These are phyloP conservation scores for Xylocampa areola DNA, from an alignment of 2,888 invertebrate species.

Conservation along the genomic window DNA sequence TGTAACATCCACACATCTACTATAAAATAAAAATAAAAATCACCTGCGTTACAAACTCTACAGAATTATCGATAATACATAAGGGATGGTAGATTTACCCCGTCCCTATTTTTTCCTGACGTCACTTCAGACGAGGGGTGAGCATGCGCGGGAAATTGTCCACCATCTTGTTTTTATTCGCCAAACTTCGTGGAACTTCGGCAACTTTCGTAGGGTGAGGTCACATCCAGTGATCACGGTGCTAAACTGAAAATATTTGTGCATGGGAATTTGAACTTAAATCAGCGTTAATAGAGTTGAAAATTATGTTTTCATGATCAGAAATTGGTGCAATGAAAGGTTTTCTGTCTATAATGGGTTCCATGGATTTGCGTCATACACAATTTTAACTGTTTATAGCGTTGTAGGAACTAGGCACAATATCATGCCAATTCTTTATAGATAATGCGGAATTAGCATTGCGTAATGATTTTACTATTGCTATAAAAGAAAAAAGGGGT, in stretches of 20 bases:
- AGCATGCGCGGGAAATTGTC: slow-evolving; percentile 80
- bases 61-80: slow-evolving; percentile 58
- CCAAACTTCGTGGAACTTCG: slow-evolving; percentile 62
- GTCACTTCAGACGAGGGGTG: slow-evolving; percentile 72
- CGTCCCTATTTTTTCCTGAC: slow-evolving; percentile 73
- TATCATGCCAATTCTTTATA: slow-evolving; percentile 25
- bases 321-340: slow-evolving; percentile 55
- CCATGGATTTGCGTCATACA: slow-evolving; percentile 58
- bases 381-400: slow-evolving; percentile 40
- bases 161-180: slow-evolving; percentile 76
- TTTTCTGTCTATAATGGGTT: slow-evolving; percentile 36
- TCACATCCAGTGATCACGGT: slow-evolving; percentile 45
- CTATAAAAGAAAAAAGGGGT: too few relatives aligned
- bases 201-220: slow-evolving; percentile 60
- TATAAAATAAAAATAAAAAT: not conserved
- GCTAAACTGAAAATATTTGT: slow-evolving; percentile 18
- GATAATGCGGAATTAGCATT: not conserved
- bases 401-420: slow-evolving; percentile 27
- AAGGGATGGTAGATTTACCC: slow-evolving; percentile 48
- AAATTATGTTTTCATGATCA: not conserved
- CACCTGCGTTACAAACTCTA: not conserved
- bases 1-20: too few relatives aligned
- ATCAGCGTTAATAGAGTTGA: fast-evolving
- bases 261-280: slow-evolving; percentile 32
- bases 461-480: not conserved